Evolutionary conservation across 2,797 vertebrate genomes (phyloP).

Genomic region (Phalloptychus januarius): DNA sequence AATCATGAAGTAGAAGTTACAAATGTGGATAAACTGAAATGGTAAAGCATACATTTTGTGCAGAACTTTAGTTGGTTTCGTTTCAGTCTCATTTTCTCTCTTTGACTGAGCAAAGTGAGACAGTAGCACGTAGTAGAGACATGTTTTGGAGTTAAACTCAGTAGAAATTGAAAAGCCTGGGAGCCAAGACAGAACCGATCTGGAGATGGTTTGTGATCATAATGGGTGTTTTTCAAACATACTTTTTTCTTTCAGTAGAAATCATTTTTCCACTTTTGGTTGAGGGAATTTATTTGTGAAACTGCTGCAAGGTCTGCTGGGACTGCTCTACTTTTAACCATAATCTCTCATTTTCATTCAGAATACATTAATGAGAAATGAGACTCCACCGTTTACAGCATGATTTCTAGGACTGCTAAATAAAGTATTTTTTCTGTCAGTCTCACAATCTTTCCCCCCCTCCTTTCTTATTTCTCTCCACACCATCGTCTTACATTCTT

Average conservation of each 20-base stretch:
- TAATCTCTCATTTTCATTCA: constrained; percentile 67
- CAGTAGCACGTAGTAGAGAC: too few species aligned
- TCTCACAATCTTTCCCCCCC: constrained; percentile 25
- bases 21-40: background rate
- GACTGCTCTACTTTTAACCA: constrained; percentile 60
- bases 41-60: background rate
- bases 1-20: background rate
- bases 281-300: constrained; percentile 39
- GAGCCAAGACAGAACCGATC: background rate
- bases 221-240: constrained; percentile 3
- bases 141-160: background rate
- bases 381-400: constrained; percentile 48
- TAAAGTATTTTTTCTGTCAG: constrained; percentile 44
- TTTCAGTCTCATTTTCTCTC: background rate
- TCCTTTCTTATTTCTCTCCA: constrained; percentile 48
- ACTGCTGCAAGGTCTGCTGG: constrained; percentile 43
- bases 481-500: constrained; percentile 56
- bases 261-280: constrained; percentile 19
- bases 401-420: constrained; percentile 63
- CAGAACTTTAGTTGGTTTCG: background rate
- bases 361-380: constrained; percentile 73
- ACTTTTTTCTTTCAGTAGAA: background rate
- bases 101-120: background rate
- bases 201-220: background rate
- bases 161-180: background rate